A percentile compares a stretch with the other conserved stretches of the same genome.
Evolutionary conservation across 2,797 vertebrate species (phyloP).

Genomic region (Enteromius treurensis): DNA sequence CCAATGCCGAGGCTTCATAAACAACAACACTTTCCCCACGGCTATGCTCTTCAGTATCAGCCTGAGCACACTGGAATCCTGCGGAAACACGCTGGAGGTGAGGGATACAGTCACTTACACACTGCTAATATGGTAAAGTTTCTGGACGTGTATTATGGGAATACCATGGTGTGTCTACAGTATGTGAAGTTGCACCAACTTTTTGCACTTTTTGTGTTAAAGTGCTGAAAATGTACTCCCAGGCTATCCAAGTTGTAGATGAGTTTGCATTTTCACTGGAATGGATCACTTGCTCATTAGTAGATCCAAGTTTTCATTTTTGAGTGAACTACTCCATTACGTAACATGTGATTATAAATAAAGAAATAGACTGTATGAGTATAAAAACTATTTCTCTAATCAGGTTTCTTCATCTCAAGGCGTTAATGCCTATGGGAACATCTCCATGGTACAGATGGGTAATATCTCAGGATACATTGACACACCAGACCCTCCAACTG

Average conservation of each 20-base stretch:
- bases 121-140: neutral
- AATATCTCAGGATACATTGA: constrained; percentile 97
- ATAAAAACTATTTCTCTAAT: neutral
- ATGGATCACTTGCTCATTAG: neutral
- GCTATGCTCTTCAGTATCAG: constrained; percentile 96
- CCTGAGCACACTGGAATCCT: constrained; percentile 93
- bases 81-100: constrained; percentile 94
- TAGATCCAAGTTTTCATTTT: neutral
- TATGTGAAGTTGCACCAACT: too few species aligned
- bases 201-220: constrained; percentile 1
- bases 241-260: neutral
- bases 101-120: constrained; percentile 57
- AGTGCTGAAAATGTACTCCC: neutral
- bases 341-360: neutral
- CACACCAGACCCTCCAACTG: constrained; percentile 92
- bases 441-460: constrained; percentile 93
- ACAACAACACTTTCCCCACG: constrained; percentile 98
- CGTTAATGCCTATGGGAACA: constrained; percentile 89
- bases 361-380: neutral
- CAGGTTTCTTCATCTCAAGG: constrained; percentile 91
- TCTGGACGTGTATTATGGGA: neutral
- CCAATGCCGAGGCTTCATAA: constrained; percentile 94
- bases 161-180: neutral
- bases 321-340: neutral
- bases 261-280: neutral